Conservation (phyloP, 2,113 vertebrate genomes). For the Microcebus murinus region DNA sequence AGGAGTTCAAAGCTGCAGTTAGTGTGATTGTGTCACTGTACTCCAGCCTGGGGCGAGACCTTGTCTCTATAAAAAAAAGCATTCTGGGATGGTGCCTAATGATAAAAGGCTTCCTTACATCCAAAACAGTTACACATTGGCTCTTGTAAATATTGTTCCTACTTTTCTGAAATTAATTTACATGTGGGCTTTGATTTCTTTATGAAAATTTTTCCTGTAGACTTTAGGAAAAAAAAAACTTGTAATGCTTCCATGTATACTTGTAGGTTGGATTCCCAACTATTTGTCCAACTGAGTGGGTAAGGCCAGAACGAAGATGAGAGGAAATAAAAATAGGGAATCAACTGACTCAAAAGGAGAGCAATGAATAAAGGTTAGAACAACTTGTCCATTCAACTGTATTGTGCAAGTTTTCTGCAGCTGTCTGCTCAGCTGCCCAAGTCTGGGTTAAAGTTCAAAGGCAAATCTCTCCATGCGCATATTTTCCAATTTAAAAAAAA, state of each 20-base stretch:
- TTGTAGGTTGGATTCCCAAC: neutral
- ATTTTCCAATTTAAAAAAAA: conserved; percentile 56
- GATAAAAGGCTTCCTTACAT: neutral
- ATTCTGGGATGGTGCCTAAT: neutral
- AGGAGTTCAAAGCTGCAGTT: too few species aligned
- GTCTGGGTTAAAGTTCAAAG: conserved; percentile 70
- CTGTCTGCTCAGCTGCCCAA: conserved; percentile 65
- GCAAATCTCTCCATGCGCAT: conserved; percentile 3
- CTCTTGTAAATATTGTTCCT: neutral
- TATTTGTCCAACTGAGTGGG: conserved; percentile 1
- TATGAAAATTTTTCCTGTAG: neutral
- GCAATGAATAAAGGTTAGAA: conserved; percentile 30
- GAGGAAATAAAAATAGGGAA: conserved; percentile 37
- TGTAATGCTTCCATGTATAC: neutral
- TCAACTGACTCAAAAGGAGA: conserved; percentile 38
- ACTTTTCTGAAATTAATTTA: conserved; percentile 37
- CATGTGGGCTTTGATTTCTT: conserved; percentile 49
- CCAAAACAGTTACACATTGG: neutral
- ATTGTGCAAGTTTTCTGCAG: conserved; percentile 66
- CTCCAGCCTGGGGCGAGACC: too few species aligned
- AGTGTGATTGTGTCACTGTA: too few species aligned
- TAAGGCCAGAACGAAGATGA: conserved; percentile 33
- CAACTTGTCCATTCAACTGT: conserved; percentile 21
- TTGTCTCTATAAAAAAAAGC: neutral
- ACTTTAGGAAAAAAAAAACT: conserved; percentile 3